Evolutionary conservation across 2,797 vertebrate species (phyloP), one percentile per base, ranked within the genome.

Genomic region (Enteromius mattozi): DNA sequence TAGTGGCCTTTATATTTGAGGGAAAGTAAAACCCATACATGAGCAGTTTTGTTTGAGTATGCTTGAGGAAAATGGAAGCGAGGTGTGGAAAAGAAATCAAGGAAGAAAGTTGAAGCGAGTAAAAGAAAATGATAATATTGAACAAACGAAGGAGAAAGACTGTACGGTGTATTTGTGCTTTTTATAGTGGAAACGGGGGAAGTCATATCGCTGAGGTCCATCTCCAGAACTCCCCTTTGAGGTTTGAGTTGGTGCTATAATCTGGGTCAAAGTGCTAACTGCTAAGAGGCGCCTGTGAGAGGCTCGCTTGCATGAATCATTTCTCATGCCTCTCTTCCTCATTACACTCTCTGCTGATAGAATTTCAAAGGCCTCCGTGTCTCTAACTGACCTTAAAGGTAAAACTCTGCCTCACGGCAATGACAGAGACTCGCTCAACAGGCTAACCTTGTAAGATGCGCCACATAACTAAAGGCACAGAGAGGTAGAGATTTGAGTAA

Each of bases 241-340:
- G 88, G 88, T 85, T 80, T 88, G 89, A 88, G 89, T 89, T 70
- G 80, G 86, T 87, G 87, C 59, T 84, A 88, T 94, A 93, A 95
- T 95, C 92, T 94, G 92, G 95, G 94, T 93, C 94, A 94, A 88
- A 93, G 93, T 90, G 90, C 89, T 92, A 94, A 94, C 90, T 88
- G 91, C 91, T 91, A 68, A 85, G 90, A 90, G 87, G 88, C 87
- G 89, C 91, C 90, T 88, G 77, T 82, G 88, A 94, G 92, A 92
- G 86, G 82, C 86, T 90, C 77, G 72, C 87, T 89, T 86, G 79
- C 89, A 89, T 88, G 90, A 90, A 91, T 91, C 89, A 89, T 91
- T 92, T 88, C 92, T 92, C 86, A 87, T 69, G 77, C 88, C 86
- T 88, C 84, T 76, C 56, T 30, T 91, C 83, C 89, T 94, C 89